phyloP scores from a whole-genome alignment of 1,140 invertebrate genomes.

The Hyles euphorbiae region DNA sequence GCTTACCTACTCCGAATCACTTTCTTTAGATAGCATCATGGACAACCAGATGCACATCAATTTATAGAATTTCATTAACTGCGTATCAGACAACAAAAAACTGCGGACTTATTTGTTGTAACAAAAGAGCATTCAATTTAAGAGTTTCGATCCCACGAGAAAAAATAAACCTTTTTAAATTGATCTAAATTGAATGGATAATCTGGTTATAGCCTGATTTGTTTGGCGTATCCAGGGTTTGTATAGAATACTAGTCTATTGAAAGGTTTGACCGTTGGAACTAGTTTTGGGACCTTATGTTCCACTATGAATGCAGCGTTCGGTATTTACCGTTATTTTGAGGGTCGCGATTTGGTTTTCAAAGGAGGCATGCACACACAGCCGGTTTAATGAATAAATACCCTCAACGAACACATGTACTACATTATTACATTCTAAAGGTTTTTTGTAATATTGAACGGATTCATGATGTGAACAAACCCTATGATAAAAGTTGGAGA shows the following conservation, averaged over 20 bases:
- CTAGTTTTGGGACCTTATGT: conserved; percentile 23
- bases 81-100: too few relatives aligned
- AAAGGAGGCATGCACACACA: conserved; percentile 21
- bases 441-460: too few relatives aligned
- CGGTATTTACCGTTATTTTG: conserved; percentile 29
- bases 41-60: too few relatives aligned
- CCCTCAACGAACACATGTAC: background rate
- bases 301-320: conserved; percentile 20
- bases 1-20: too few relatives aligned
- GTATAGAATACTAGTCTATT: background rate
- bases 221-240: background rate
- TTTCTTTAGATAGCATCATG: too few relatives aligned
- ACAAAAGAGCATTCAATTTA: too few relatives aligned
- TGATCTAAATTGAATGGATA: background rate
- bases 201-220: background rate
- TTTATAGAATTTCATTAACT: too few relatives aligned
- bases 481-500: too few relatives aligned
- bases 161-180: background rate
- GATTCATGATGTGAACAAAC: too few relatives aligned
- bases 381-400: conserved; percentile 17
- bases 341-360: conserved; percentile 28
- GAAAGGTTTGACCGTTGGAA: conserved; percentile 24
- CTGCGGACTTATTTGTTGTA: too few relatives aligned
- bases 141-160: background rate
- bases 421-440: too few relatives aligned